Conservation (phyloP, 2,797 vertebrate genomes). For the Anguilla pacifica region DNA sequence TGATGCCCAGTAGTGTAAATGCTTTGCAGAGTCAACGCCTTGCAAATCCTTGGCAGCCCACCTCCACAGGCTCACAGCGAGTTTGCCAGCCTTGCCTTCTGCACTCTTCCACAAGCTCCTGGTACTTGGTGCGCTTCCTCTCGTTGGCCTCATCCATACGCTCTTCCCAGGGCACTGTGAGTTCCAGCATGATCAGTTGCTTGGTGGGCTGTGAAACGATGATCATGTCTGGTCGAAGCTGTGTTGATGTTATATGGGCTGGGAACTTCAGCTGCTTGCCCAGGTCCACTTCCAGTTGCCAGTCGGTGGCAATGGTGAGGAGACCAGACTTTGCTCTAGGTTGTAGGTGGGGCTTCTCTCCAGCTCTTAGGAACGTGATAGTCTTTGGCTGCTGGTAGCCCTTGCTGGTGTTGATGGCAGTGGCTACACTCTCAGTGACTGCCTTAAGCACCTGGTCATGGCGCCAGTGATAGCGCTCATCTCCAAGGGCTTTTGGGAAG, state of each 20-base stretch:
- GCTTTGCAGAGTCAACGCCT: not conserved
- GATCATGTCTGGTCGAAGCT: not conserved
- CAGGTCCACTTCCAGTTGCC: constrained; percentile 25
- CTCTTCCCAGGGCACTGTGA: constrained; percentile 4
- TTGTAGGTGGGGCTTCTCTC: too few species aligned
- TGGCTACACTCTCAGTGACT: too few species aligned
- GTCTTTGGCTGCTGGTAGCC: not conserved
- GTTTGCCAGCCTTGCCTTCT: not conserved
- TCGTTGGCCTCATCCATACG: not conserved
- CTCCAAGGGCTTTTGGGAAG: too few species aligned
- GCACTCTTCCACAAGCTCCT: not conserved
- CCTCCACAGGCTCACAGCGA: not conserved
- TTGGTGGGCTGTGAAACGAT: constrained; percentile 9
- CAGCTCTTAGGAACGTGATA: too few species aligned
- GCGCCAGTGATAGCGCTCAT: too few species aligned
- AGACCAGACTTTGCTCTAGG: constrained; percentile 6
- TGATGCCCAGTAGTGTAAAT: not conserved
- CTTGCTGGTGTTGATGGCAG: too few species aligned
- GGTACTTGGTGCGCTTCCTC: not conserved
- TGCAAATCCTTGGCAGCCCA: not conserved
- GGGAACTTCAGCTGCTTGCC: not conserved
- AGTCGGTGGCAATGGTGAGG: constrained; percentile 22
- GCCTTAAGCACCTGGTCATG: too few species aligned
- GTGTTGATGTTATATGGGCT: not conserved
- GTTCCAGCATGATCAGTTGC: constrained; percentile 14